A percentile compares a stretch with the other conserved stretches of the same genome.
Evolutionary conservation across 2,113 vertebrate genomes (phyloP).

Genomic region (Zootoca vivipara): DNA sequence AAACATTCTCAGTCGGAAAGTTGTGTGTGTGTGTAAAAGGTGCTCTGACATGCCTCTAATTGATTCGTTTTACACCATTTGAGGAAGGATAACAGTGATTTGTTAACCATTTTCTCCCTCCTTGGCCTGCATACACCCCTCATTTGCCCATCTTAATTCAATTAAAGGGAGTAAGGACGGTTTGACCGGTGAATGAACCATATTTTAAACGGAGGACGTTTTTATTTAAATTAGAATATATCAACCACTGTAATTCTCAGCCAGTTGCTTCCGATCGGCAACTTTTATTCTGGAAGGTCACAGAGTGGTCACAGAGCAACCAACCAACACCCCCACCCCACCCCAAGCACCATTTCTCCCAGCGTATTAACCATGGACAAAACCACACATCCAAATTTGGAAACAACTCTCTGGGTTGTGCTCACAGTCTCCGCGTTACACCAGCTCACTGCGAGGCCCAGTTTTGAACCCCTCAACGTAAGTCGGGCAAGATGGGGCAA

Average conservation of each 20-base stretch:
- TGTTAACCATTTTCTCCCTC: slow-evolving; percentile 74
- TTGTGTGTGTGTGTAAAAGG: slow-evolving; percentile 66
- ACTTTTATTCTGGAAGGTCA: slow-evolving; percentile 82
- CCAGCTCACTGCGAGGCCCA: no score
- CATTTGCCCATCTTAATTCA: slow-evolving; percentile 98
- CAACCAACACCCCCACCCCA: neutral
- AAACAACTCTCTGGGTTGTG: neutral
- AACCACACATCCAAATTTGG: slow-evolving; percentile 47
- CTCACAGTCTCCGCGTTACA: neutral
- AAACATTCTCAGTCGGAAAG: slow-evolving; percentile 60
- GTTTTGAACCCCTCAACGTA: neutral
- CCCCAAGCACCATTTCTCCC: no score
- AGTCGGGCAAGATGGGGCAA: neutral
- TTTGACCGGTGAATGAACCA: slow-evolving; percentile 96
- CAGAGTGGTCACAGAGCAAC: slow-evolving; percentile 74
- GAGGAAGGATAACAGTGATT: slow-evolving; percentile 74
- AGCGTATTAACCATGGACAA: slow-evolving; percentile 64
- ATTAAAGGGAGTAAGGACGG: slow-evolving; percentile 95
- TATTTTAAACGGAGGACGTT: slow-evolving; percentile 89
- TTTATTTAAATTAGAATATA: slow-evolving; percentile 83
- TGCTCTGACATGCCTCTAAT: slow-evolving; percentile 76
- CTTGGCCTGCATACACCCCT: slow-evolving; percentile 86
- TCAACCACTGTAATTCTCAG: slow-evolving; percentile 85
- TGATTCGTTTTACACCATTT: slow-evolving; percentile 82
- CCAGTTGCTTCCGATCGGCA: slow-evolving; percentile 80